phyloP scores from a whole-genome alignment of 2,113 vertebrate species.

The Ornithorhynchus anatinus region DNA sequence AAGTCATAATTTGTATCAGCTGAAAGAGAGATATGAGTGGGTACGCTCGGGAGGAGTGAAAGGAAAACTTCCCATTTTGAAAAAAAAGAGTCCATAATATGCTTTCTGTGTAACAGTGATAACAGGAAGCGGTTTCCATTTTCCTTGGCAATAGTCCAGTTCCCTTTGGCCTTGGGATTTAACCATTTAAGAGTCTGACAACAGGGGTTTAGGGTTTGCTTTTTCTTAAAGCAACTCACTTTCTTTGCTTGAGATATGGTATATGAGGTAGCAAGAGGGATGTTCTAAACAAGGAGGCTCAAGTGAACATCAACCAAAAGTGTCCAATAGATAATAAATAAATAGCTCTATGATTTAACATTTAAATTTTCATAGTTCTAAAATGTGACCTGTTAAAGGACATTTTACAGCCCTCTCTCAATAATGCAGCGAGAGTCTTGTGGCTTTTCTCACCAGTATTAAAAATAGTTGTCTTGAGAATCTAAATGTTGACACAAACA shows the following conservation, averaged over 20 bases:
- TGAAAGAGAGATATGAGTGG: background rate
- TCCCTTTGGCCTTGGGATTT: slow-evolving; percentile 43
- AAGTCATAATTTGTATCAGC: slow-evolving; percentile 22
- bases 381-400: background rate
- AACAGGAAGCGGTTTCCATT: slow-evolving; percentile 5
- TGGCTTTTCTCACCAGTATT: background rate
- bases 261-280: too few relatives aligned
- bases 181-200: background rate
- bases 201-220: too few relatives aligned
- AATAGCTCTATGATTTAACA: background rate
- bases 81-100: background rate
- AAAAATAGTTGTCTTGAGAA: slow-evolving; percentile 16
- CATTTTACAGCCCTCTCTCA: background rate
- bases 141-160: slow-evolving; percentile 18
- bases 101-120: slow-evolving; percentile 9
- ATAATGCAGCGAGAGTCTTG: slow-evolving; percentile 10
- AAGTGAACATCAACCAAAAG: background rate
- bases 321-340: background rate
- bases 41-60: background rate
- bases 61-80: slow-evolving; percentile 27
- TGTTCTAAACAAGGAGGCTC: background rate
- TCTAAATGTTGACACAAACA: slow-evolving; percentile 6
- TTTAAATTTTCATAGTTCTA: slow-evolving; percentile 19
- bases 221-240: slow-evolving; percentile 1
- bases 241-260: background rate